Conservation (phyloP, 2,888 invertebrate genomes). For the Callosobruchus maculatus region DNA sequence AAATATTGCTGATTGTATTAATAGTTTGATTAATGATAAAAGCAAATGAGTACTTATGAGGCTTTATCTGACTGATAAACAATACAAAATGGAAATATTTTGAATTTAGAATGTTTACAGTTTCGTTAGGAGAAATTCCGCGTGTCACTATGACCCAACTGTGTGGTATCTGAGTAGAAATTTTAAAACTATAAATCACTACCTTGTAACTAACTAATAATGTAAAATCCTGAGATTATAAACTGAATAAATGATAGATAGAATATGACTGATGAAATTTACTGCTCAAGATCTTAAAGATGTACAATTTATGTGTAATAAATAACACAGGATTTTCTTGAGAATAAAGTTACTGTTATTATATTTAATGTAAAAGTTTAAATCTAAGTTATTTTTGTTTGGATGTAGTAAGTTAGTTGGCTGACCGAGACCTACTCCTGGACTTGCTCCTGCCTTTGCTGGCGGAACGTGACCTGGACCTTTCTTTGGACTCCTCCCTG, state of each 20-base stretch:
- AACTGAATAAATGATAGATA: background rate
- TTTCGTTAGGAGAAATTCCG: no score
- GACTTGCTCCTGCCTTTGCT: conserved; percentile 39
- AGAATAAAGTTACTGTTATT: background rate
- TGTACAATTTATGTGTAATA: background rate
- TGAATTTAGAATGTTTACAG: no score
- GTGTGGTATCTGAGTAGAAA: no score
- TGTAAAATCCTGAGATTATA: no score
- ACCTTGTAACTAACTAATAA: no score
- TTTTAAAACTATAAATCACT: no score
- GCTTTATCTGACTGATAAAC: no score
- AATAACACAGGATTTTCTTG: background rate
- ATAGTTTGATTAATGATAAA: no score
- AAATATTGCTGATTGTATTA: no score
- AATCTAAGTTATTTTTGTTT: background rate
- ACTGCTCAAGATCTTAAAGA: background rate
- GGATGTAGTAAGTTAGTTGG: conserved; percentile 28
- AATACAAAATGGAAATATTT: no score
- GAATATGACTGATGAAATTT: background rate
- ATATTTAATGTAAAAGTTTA: background rate
- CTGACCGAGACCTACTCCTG: conserved; percentile 21
- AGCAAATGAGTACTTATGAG: no score
- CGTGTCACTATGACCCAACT: no score
- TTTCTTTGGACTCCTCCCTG: conserved; percentile 39
- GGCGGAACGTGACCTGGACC: conserved; percentile 42